These are phyloP conservation scores for Melanostigma gelatinosum DNA, from an alignment of 2,113 vertebrate species.

Conservation along the genomic window DNA sequence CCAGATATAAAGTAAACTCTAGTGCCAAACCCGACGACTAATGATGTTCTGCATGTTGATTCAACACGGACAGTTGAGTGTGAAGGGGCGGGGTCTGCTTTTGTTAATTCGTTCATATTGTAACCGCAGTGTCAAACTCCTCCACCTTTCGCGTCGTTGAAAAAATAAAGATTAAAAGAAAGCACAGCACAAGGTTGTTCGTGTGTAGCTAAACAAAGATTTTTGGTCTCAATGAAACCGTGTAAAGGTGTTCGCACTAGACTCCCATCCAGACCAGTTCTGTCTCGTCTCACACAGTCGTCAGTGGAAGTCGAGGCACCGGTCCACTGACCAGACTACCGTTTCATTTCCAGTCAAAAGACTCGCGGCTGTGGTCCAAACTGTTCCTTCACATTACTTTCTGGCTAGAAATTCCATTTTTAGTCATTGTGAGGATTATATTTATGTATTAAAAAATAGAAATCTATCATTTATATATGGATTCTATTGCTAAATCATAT, in stretches of 20 bases:
- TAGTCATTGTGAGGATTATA: conserved; percentile 75
- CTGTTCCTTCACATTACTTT: conserved; percentile 52
- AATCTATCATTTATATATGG: conserved; percentile 73
- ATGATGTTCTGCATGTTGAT: conserved; percentile 35
- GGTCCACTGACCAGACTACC: conserved; percentile 14
- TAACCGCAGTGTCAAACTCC: conserved; percentile 50
- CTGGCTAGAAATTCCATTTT: conserved; percentile 65
- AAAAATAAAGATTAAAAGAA: conserved; percentile 8
- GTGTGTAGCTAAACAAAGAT: conserved; percentile 46
- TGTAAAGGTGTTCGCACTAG: conserved; percentile 33
- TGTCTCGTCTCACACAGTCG: conserved; percentile 16
- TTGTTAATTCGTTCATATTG: conserved; percentile 40
- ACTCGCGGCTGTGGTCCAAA: conserved; percentile 48
- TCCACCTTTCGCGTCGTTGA: conserved; percentile 26
- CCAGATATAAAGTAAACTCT: conserved; percentile 47
- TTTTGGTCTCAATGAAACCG: conserved; percentile 64
- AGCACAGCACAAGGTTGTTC: conserved; percentile 51
- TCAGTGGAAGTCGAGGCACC: not conserved
- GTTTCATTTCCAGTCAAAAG: not conserved
- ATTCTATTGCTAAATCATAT: not conserved
- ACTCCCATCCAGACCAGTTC: conserved; percentile 30
- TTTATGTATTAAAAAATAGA: conserved; percentile 75
- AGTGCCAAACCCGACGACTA: conserved; percentile 78
- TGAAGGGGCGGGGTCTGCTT: conserved; percentile 5
- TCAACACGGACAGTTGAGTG: conserved; percentile 6